phyloP scores from a whole-genome alignment of 2,888 invertebrate genomes.

The Nemotelus pantherinus region DNA sequence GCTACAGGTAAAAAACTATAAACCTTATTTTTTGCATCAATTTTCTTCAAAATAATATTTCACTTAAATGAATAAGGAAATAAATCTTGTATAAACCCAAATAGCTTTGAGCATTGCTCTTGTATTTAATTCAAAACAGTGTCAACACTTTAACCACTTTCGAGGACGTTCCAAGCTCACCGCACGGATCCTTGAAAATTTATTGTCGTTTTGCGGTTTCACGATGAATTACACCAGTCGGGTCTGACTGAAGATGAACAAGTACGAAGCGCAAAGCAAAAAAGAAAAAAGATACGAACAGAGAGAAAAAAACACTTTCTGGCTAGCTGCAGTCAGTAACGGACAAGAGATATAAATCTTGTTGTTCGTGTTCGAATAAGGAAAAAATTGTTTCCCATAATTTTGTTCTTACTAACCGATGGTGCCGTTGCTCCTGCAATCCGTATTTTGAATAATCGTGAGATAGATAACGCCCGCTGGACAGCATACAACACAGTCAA shows the following conservation, averaged over 20 bases:
- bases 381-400: conserved; percentile 23
- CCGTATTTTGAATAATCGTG: not conserved
- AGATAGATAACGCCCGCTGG: conserved; percentile 24
- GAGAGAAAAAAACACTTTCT: too few relatives aligned
- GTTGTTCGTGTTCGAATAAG: not conserved
- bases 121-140: not conserved
- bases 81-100: too few relatives aligned
- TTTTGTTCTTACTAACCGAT: conserved; percentile 26
- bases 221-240: conserved; percentile 30
- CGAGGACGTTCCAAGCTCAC: conserved; percentile 12
- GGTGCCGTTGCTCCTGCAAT: not conserved
- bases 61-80: too few relatives aligned
- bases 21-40: too few relatives aligned
- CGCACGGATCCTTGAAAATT: conserved; percentile 8
- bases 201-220: conserved; percentile 29
- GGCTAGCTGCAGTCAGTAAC: conserved; percentile 2
- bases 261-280: not conserved
- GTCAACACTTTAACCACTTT: conserved; percentile 17
- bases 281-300: too few relatives aligned
- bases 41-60: too few relatives aligned
- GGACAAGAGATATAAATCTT: conserved; percentile 29
- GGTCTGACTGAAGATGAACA: conserved; percentile 2
- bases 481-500: conserved; percentile 3
- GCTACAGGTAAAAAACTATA: too few relatives aligned
- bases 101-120: not conserved